Evolutionary conservation across 2,888 invertebrate species (phyloP), one percentile per base, ranked within the genome.

Genomic region (Eupithecia pulchellata): DNA sequence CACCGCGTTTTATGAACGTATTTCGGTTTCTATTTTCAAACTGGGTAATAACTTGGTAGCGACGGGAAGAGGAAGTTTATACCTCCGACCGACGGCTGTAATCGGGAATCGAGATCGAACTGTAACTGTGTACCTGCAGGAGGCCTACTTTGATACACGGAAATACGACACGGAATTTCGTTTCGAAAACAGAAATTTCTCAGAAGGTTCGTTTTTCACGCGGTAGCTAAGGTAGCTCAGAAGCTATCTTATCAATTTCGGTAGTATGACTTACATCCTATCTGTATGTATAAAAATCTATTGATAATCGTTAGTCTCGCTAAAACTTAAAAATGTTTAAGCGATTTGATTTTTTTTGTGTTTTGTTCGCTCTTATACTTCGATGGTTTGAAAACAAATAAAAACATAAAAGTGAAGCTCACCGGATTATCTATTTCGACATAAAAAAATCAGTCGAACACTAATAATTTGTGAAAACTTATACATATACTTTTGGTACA

Each of bases 1-100:
- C 76, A 74, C 75, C 68, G 70, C 66, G 77, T 83, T 85, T 82
- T 84, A 82, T 79, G 79, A 72, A 69, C 77, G 60, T 76, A 75
- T 69, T 64, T 64, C 64, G 75, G 78, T 82, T 81, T 80, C 79
- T 76, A 79, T 81, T 85, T 81, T 78, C 80, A 81, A 81, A 80
- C 78, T 77, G 76, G 62, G 69, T 75, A 80, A 75, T 78, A 84
- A 86, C 85, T 84, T 84, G 86, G 86, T 89, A 85, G 84, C 81
- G 71, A 77, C 75, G 78, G 76, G 71, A 67, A 73, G 69, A 62
- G 74, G 75, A 78, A 80, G 77, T 84, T 86, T 87, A 86, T 84
- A 79, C 78, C 81, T 84, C 79, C 72, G 79, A 75, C 79, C 72
- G 79, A 75, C 77, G 79, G 81, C 74, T 81, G 82, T 84, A 81